Conservation (phyloP, 1,140 invertebrate genomes). For the Yoshiicerus persimilis region DNA sequence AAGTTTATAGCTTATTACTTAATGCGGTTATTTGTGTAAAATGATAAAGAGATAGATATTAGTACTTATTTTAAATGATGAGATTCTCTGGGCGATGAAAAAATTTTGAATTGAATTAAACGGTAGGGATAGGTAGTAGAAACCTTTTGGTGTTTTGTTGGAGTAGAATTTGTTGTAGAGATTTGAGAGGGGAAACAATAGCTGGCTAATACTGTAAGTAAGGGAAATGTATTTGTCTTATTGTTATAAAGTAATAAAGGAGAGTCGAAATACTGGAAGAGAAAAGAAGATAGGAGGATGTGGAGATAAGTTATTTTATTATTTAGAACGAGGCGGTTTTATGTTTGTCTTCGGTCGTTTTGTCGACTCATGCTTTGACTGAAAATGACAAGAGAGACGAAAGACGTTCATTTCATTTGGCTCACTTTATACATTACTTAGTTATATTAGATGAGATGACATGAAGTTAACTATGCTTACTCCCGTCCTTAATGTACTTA, state of each 20-base stretch:
- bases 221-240: not conserved
- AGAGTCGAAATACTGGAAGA: no score
- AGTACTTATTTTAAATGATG: no score
- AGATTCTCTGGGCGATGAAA: not conserved
- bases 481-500: not conserved
- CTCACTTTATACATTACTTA: not conserved
- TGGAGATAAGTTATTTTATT: constrained; percentile 16
- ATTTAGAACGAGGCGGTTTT: constrained; percentile 4
- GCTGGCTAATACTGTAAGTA: not conserved
- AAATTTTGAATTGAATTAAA: not conserved
- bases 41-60: no score
- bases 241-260: not conserved
- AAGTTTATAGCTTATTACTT: no score
- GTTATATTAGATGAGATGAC: not conserved
- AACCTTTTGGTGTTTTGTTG: not conserved
- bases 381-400: not conserved
- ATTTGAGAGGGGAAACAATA: not conserved
- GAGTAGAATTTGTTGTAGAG: not conserved
- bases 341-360: not conserved
- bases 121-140: not conserved
- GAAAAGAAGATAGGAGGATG: not conserved
- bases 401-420: not conserved
- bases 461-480: not conserved
- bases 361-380: not conserved
- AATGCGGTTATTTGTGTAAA: no score